Conservation (phyloP, 2,888 invertebrate species). For the Tetheella fluctuosa region DNA sequence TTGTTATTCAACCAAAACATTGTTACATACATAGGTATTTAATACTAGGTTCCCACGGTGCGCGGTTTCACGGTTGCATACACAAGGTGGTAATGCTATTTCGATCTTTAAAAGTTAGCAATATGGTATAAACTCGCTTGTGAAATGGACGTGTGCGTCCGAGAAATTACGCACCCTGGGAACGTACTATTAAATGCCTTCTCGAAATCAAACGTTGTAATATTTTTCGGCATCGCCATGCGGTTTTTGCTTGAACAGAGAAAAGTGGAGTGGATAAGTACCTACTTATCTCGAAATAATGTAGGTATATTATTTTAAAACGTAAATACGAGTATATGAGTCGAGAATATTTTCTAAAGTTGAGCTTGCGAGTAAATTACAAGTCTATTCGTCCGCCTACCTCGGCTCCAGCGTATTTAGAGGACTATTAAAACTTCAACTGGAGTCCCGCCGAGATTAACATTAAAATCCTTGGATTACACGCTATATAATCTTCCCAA, state of each 20-base stretch:
- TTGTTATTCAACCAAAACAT: neutral
- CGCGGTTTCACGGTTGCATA: too few species aligned
- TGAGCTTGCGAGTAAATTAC: constrained; percentile 61
- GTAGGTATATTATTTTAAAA: constrained; percentile 41
- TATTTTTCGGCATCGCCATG: neutral
- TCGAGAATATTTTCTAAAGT: constrained; percentile 59
- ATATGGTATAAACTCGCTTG: too few species aligned
- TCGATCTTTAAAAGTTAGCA: too few species aligned
- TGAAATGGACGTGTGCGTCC: too few species aligned
- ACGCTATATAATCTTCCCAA: constrained; percentile 29
- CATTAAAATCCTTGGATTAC: constrained; percentile 59
- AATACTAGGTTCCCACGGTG: neutral
- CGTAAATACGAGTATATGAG: constrained; percentile 43
- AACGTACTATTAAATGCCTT: too few species aligned
- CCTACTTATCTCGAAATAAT: neutral
- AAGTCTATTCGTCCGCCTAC: constrained; percentile 56
- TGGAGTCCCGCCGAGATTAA: constrained; percentile 62
- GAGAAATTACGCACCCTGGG: too few species aligned
- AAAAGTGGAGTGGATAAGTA: neutral
- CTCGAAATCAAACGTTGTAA: neutral
- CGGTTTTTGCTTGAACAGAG: neutral
- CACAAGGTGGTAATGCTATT: too few species aligned
- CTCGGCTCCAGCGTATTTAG: constrained; percentile 59
- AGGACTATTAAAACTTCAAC: constrained; percentile 68
- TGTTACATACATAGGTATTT: neutral